phyloP scores from a whole-genome alignment of 1,140 invertebrate genomes.

The Tetragnatha versicolor region DNA sequence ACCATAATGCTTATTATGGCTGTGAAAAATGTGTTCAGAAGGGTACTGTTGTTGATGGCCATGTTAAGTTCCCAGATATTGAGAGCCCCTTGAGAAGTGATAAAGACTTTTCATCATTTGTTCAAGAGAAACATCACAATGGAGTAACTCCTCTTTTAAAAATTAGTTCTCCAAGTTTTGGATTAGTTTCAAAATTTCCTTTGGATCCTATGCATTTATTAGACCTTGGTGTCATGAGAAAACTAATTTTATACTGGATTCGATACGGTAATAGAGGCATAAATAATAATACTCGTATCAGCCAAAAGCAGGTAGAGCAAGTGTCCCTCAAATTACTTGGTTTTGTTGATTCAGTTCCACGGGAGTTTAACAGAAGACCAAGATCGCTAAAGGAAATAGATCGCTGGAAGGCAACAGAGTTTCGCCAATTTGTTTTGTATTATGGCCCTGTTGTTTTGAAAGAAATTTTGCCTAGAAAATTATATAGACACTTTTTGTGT shows the following conservation, averaged over 20 bases:
- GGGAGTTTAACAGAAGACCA: too few species aligned
- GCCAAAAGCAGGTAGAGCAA: too few species aligned
- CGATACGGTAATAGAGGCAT: neutral
- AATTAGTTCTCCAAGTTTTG: neutral
- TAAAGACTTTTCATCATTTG: neutral
- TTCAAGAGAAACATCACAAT: neutral
- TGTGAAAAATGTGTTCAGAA: constrained; percentile 1
- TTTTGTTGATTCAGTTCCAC: too few species aligned
- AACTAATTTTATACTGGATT: neutral
- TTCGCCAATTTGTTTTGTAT: too few species aligned
- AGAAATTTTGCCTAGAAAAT: too few species aligned
- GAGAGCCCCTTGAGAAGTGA: neutral
- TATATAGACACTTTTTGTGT: too few species aligned
- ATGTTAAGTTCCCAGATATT: neutral
- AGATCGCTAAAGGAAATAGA: too few species aligned
- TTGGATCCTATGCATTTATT: neutral
- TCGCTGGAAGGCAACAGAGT: too few species aligned
- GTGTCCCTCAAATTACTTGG: too few species aligned
- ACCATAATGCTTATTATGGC: neutral
- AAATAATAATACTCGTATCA: too few species aligned
- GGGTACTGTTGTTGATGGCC: neutral
- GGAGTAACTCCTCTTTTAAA: neutral
- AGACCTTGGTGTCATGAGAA: neutral
- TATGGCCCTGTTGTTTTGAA: too few species aligned
- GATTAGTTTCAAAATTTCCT: neutral